phyloP scores from a whole-genome alignment of 1,140 invertebrate species.

The Rhyacophila brunnea region DNA sequence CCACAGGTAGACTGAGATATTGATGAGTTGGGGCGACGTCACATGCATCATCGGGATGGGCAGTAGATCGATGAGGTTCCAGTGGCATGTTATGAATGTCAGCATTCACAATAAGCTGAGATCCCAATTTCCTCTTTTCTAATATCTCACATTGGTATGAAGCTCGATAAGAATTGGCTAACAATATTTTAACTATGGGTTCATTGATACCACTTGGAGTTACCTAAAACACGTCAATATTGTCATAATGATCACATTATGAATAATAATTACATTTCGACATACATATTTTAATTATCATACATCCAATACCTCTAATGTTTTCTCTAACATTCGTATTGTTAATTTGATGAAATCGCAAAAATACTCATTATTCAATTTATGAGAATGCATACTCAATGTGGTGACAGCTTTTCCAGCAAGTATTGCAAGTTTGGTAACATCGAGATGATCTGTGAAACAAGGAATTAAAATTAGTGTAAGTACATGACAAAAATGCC shows the following conservation, averaged over 20 bases:
- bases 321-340: conserved; percentile 9
- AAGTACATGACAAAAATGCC: neutral
- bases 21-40: conserved; percentile 27
- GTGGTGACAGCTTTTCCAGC: conserved; percentile 23
- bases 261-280: neutral
- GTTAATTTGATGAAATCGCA: conserved; percentile 14
- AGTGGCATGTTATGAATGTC: neutral
- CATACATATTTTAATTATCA: neutral
- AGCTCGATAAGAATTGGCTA: conserved; percentile 13
- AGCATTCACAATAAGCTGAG: neutral
- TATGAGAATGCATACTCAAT: conserved; percentile 9
- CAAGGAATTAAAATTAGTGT: neutral
- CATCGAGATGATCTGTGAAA: conserved; percentile 7
- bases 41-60: conserved; percentile 28
- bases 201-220: conserved; percentile 1
- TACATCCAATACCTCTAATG: conserved; percentile 1
- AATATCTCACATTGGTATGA: conserved; percentile 12
- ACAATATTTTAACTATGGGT: conserved; percentile 6
- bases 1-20: conserved; percentile 16
- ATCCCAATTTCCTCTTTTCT: conserved; percentile 11
- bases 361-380: conserved; percentile 17
- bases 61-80: neutral
- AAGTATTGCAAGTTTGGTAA: conserved; percentile 6
- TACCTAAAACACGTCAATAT: neutral
- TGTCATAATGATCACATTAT: neutral